phyloP scores from a whole-genome alignment of 1,140 invertebrate genomes.

The Lanistes nyassanus region DNA sequence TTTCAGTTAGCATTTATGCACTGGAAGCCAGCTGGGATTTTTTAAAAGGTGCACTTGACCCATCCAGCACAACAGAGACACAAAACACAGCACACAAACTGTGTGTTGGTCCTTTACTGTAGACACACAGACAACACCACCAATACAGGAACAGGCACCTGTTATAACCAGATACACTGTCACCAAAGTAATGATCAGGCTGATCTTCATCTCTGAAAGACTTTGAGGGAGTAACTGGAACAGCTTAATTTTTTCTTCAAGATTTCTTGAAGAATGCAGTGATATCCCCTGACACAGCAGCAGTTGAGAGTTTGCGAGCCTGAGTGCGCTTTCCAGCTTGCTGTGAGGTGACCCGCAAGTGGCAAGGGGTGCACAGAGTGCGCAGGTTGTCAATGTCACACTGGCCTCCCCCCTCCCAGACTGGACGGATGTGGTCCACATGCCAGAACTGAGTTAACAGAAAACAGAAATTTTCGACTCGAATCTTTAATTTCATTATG shows the following conservation, averaged over 20 bases:
- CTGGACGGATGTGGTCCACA: slow-evolving; percentile 61
- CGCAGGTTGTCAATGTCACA: slow-evolving; percentile 65
- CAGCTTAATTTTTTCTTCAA: not conserved
- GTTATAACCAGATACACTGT: not conserved
- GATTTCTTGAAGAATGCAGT: slow-evolving; percentile 56
- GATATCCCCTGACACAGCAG: slow-evolving; percentile 48
- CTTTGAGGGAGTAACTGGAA: not conserved
- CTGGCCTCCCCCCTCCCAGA: slow-evolving; percentile 62
- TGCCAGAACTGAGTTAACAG: slow-evolving; percentile 60
- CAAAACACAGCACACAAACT: too few relatives aligned
- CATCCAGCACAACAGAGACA: too few relatives aligned
- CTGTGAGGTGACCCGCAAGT: slow-evolving; percentile 52
- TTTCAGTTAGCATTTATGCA: too few relatives aligned
- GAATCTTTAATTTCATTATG: too few relatives aligned
- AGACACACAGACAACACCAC: too few relatives aligned
- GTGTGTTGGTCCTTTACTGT: too few relatives aligned
- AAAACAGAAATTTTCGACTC: too few relatives aligned
- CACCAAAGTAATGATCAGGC: not conserved
- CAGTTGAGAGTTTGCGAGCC: slow-evolving; percentile 37
- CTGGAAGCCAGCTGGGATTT: too few relatives aligned
- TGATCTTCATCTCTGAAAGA: not conserved
- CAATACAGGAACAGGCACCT: too few relatives aligned
- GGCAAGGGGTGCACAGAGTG: slow-evolving; percentile 61
- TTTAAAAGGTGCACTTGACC: too few relatives aligned
- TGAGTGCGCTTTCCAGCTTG: slow-evolving; percentile 49